Percentiles rank a stretch among this genome's conserved stretches.
phyloP scores from a whole-genome alignment of 1,140 invertebrate genomes.

The Anagrus nilaparvatae region DNA sequence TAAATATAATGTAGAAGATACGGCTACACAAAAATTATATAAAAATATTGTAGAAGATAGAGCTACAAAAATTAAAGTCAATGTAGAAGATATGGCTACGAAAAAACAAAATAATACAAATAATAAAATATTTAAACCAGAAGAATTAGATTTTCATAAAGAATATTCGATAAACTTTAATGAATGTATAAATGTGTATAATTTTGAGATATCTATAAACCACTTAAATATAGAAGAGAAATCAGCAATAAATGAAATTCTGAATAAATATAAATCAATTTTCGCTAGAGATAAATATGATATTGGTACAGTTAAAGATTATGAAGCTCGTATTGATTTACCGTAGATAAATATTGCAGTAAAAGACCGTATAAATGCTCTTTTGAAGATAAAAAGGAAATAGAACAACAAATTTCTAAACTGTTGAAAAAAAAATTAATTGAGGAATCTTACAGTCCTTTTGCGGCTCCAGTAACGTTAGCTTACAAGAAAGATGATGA shows the following conservation, averaged over 20 bases:
- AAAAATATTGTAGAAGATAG: too few relatives aligned
- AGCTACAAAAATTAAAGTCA: too few relatives aligned
- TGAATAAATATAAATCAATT: constrained; percentile 11
- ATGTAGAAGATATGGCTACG: too few relatives aligned
- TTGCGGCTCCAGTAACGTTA: neutral
- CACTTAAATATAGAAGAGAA: too few relatives aligned
- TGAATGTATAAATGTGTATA: too few relatives aligned
- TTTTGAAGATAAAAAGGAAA: constrained; percentile 1
- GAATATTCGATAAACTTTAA: too few relatives aligned
- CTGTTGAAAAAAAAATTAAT: neutral
- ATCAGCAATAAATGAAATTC: constrained; percentile 6
- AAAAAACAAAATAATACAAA: too few relatives aligned
- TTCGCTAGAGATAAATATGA: constrained; percentile 17
- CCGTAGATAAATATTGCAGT: constrained; percentile 1
- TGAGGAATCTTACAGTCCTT: constrained; percentile 1
- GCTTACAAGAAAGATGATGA: neutral
- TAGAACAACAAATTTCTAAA: constrained; percentile 2
- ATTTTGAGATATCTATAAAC: too few relatives aligned
- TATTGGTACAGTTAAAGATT: constrained; percentile 11
- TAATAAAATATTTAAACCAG: too few relatives aligned
- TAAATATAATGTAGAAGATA: too few relatives aligned
- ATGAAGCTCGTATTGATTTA: constrained; percentile 10
- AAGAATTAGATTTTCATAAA: too few relatives aligned
- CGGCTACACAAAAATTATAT: too few relatives aligned
- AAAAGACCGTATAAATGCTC: constrained; percentile 1